These are phyloP conservation scores for Oegoconia quadripuncta DNA, from an alignment of 2,888 invertebrate genomes.

Conservation along the genomic window DNA sequence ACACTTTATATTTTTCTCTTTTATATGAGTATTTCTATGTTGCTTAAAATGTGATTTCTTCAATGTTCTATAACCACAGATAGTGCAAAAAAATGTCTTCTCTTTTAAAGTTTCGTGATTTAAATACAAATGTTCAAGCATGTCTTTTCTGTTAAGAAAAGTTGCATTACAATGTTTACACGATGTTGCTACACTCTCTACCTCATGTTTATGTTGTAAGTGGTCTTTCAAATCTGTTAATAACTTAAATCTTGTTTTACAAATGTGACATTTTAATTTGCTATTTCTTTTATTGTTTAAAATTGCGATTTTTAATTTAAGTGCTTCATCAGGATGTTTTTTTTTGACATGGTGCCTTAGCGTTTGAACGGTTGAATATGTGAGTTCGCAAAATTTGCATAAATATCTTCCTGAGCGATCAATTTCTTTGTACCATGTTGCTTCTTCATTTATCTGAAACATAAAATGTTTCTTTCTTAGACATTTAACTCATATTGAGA, in stretches of 20 bases:
- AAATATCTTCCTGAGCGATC: slow-evolving; percentile 26
- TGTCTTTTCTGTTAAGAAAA: slow-evolving; percentile 21
- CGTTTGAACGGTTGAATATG: slow-evolving; percentile 31
- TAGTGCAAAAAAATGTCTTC: slow-evolving; percentile 21
- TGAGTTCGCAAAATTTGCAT: slow-evolving; percentile 37
- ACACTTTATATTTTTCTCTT: slow-evolving; percentile 26
- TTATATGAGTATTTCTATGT: slow-evolving; percentile 30
- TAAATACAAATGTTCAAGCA: slow-evolving; percentile 23
- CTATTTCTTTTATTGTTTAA: slow-evolving; percentile 24
- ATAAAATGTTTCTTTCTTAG: too few species aligned
- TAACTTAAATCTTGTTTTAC: slow-evolving; percentile 24
- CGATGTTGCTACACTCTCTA: slow-evolving; percentile 18
- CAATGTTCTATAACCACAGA: slow-evolving; percentile 35
- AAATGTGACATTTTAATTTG: slow-evolving; percentile 33
- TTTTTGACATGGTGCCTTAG: slow-evolving; percentile 30
- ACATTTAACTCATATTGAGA: too few species aligned
- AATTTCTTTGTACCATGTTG: slow-evolving; percentile 26
- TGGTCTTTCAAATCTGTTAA: slow-evolving; percentile 26
- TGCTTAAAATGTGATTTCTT: slow-evolving; percentile 34
- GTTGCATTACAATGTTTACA: slow-evolving; percentile 31
- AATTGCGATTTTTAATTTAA: slow-evolving; percentile 19
- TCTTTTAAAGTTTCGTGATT: slow-evolving; percentile 22
- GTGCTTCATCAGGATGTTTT: slow-evolving; percentile 28
- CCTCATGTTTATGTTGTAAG: slow-evolving; percentile 18
- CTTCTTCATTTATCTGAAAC: slow-evolving; percentile 17